Evolutionary conservation across 2,888 invertebrate species (phyloP), one percentile per base, ranked within the genome.

Genomic region (Caenorhabditis panamensis): DNA sequence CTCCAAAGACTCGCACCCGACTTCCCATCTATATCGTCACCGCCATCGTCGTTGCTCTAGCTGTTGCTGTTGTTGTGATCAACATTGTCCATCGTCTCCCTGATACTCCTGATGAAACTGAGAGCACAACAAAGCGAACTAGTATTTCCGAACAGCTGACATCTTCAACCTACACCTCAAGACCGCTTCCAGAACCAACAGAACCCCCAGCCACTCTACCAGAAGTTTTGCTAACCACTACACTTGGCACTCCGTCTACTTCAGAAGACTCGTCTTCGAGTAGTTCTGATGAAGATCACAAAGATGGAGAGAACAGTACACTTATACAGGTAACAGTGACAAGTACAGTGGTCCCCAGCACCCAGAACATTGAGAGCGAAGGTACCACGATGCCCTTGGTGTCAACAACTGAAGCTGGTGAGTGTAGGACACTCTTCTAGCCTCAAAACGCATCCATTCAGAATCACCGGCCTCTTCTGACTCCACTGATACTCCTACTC

Each of bases 21-120:
- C 67, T 79, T 28, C 72, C 72, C 28, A 79, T 79, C 36, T 79
- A 79, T 44, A 28, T 73, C 18, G 53, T 80, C 37, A 49, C 75
- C 36, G 80, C 80, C 1, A 71, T 80, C 18, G 80, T 80, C 8
- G 62, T 80, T 18, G 75, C 62, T 53, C 75, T 80, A 6, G 80
- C 66, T 8, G 28, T 75, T 20, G 51, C 63, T 22, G 80, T 80
- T 20, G 63, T 80, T 24, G 53, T 80, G 8, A 67, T 80, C 24
- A 80, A 80, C 51, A 64, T 80, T 31, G 54, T 80, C n/a, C 75
- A 76, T 44, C 58, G 79, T 20, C 58, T 68, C 18, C 58, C 67
- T 4, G 73, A 61, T 24, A 22, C 44, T 24, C 51, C 67, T 18
- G 56, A 71, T 37, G 59, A 77, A 22, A 28, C 49, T 11, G 64